Base-by-base conservation (phyloP, 2,113 vertebrate species). In the Maccullochella peelii region DNA sequence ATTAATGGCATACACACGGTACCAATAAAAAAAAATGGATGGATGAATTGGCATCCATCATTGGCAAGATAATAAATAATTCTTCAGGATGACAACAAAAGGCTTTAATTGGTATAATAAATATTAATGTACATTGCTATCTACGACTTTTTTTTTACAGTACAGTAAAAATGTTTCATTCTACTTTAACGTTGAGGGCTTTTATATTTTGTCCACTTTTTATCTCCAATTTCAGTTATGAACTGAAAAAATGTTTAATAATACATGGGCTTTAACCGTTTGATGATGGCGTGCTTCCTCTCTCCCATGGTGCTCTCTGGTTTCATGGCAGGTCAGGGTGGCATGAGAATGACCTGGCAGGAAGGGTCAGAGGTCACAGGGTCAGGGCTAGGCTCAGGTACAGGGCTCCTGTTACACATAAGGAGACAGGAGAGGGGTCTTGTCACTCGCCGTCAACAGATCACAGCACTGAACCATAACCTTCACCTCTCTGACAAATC, bases 271-370 rank as follows among this genome's bases (percentile, higher is more conserved):
- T 77, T 73, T 62, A 27, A 76, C 15, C 2, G 25, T 91, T 91
- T 82, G 86, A 92, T 91, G 75, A 52, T 33, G 82, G 52, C 12
- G 42, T 65, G 57, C 90, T 85, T 90, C 87, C 79, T 85, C 77
- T 88, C 77, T 86, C 85, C 80, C 75, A 52, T 66, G 72, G 82
- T 71, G 83, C 88, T 95, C 95, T 96, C 93, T 83, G 88, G 91
- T 96, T 95, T 95, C 95, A 86, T 77, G 73, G 86, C 58, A 93
- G 95, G 95, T 97, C 95, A 96, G 94, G 95, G 95, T 92, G 94
- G 89, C 67, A 83, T 95, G 94, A 92, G 90, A 95, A 93, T 95
- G 93, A 95, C 95, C 91, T 92, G 94, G 95, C 94, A 94, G 95
- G 95, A 94, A 93, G 94, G 94, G 87, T 93, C 93, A 88, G 89